These are phyloP conservation scores for Drosophila ohnishii DNA, from an alignment of 1,140 invertebrate species.

Conservation along the genomic window DNA sequence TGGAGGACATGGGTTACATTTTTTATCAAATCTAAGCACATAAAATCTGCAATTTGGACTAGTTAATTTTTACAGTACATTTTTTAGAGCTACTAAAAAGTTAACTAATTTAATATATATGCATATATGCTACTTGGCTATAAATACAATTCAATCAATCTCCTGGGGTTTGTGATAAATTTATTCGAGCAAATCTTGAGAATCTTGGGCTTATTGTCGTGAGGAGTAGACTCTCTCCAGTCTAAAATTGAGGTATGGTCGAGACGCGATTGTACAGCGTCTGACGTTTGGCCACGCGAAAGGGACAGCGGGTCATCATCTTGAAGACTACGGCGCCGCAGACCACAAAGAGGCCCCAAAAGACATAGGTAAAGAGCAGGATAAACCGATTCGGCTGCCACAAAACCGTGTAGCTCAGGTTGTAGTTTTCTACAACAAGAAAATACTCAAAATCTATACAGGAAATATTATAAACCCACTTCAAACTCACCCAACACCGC, in stretches of 20 bases:
- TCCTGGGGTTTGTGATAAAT: background rate
- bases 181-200: constrained; percentile 37
- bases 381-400: constrained; percentile 79
- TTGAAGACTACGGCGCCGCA: constrained; percentile 70
- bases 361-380: constrained; percentile 66
- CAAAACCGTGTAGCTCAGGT: constrained; percentile 74
- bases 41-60: background rate
- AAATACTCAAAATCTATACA: background rate
- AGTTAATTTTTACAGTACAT: constrained; percentile 6
- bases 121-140: constrained; percentile 4
- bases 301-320: constrained; percentile 82
- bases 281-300: constrained; percentile 75
- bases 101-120: constrained; percentile 6
- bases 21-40: constrained; percentile 15
- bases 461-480: background rate
- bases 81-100: background rate
- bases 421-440: constrained; percentile 67
- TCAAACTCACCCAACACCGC: constrained; percentile 89
- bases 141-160: constrained; percentile 27
- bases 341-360: constrained; percentile 72
- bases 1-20: constrained; percentile 27
- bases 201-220: constrained; percentile 46
- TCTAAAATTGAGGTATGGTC: constrained; percentile 77
- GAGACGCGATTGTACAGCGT: constrained; percentile 63
- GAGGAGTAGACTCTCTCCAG: constrained; percentile 34